Evolutionary conservation across 1,140 invertebrate genomes (phyloP).

Genomic region (Platorchestia sp.): DNA sequence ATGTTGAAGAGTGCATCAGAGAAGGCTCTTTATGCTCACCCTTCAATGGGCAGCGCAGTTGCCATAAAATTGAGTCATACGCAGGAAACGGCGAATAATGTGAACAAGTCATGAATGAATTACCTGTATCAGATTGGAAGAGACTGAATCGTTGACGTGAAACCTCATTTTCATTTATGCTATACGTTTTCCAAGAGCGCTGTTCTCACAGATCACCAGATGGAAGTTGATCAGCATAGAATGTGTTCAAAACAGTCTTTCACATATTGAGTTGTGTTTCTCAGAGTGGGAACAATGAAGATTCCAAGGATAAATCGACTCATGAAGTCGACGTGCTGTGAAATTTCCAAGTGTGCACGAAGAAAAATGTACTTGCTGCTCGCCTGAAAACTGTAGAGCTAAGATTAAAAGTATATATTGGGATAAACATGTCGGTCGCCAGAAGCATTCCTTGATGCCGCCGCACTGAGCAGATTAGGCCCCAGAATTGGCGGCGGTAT

Average conservation of each 20-base stretch:
- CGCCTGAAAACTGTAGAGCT: neutral
- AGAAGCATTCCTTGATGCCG: neutral
- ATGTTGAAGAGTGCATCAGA: neutral
- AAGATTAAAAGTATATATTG: neutral
- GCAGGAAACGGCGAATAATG: neutral
- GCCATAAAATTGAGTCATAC: neutral
- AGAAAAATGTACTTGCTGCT: neutral
- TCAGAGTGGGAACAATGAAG: neutral
- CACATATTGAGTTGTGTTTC: neutral
- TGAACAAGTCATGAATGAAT: slow-evolving; percentile 1
- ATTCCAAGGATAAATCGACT: neutral
- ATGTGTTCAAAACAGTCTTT: neutral
- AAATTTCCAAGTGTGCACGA: neutral
- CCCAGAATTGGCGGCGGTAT: neutral
- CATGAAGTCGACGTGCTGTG: neutral
- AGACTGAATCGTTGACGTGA: neutral
- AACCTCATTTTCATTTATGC: neutral
- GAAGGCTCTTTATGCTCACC: neutral
- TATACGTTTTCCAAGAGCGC: neutral
- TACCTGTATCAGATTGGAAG: neutral
- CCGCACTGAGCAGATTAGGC: slow-evolving; percentile 12
- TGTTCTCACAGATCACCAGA: neutral
- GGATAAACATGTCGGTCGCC: neutral
- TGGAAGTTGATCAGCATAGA: neutral
- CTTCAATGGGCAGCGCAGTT: neutral